Conservation (phyloP, 2,888 invertebrate genomes). For the Drosophila melanocephala region DNA sequence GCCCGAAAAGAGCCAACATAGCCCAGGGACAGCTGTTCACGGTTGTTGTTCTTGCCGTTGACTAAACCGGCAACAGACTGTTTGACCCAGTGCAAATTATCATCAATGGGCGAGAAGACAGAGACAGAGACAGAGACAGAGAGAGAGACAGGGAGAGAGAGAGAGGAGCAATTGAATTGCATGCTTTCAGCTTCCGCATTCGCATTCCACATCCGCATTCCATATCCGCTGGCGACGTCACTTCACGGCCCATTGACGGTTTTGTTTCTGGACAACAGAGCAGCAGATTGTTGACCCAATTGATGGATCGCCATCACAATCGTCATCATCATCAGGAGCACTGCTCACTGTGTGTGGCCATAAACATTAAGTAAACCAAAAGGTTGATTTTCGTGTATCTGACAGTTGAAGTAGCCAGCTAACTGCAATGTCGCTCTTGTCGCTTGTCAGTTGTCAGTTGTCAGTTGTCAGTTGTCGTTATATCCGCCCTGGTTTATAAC, state of each 20-base stretch:
- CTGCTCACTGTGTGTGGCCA: conserved; percentile 2
- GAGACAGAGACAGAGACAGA: neutral
- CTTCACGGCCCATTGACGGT: conserved; percentile 66
- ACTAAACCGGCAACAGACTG: conserved; percentile 38
- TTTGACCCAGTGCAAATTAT: conserved; percentile 16
- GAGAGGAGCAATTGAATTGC: conserved; percentile 27
- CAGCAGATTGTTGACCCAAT: conserved; percentile 56
- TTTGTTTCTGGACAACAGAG: conserved; percentile 40
- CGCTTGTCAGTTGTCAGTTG: conserved; percentile 11
- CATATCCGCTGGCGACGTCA: conserved; percentile 42
- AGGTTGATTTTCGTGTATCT: conserved; percentile 39
- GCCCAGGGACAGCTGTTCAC: conserved; percentile 61
- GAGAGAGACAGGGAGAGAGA: neutral
- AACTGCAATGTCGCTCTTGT: neutral
- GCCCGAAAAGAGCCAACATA: conserved; percentile 7
- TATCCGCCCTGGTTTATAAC: conserved; percentile 64
- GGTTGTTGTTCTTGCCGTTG: neutral
- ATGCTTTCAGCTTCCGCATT: conserved; percentile 37
- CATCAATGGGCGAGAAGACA: conserved; percentile 26
- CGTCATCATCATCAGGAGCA: conserved; percentile 5
- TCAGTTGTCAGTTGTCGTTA: conserved; percentile 23
- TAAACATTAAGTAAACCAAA: conserved; percentile 36
- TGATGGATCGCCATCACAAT: conserved; percentile 53
- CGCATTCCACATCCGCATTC: conserved; percentile 30
- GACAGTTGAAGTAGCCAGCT: conserved; percentile 31